phyloP scores from a whole-genome alignment of 2,888 invertebrate species.

The Beris morrisii region DNA sequence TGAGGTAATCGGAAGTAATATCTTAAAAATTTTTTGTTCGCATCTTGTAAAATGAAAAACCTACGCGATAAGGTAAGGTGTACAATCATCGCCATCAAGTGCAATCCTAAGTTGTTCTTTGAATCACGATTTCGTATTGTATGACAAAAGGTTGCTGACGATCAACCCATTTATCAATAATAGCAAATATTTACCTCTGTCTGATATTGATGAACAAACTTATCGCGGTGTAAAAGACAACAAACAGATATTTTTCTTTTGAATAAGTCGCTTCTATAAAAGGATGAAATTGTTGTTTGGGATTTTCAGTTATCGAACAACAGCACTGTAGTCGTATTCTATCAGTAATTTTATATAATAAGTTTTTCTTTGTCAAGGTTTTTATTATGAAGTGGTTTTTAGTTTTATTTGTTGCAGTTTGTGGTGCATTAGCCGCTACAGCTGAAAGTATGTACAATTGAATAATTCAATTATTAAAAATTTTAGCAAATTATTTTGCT shows the following conservation, averaged over 20 bases:
- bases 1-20: no score
- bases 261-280: constrained; percentile 7
- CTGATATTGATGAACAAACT: constrained; percentile 7
- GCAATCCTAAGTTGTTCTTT: no score
- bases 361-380: constrained; percentile 4
- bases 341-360: no score
- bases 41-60: no score
- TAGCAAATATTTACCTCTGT: constrained; percentile 24
- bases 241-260: constrained; percentile 1
- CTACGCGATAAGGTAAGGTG: no score
- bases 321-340: no score
- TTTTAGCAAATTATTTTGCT: background rate
- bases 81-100: no score
- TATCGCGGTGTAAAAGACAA: constrained; percentile 3
- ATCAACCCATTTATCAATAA: constrained; percentile 12
- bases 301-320: background rate
- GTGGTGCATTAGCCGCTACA: constrained; percentile 3
- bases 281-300: background rate
- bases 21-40: no score
- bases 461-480: background rate
- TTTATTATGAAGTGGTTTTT: constrained; percentile 4
- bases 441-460: constrained; percentile 13
- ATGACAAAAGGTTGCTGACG: background rate
- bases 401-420: constrained; percentile 19
- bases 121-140: no score